These are phyloP conservation scores for Scleropages formosus DNA, from an alignment of 2,797 vertebrate genomes.

Conservation along the genomic window DNA sequence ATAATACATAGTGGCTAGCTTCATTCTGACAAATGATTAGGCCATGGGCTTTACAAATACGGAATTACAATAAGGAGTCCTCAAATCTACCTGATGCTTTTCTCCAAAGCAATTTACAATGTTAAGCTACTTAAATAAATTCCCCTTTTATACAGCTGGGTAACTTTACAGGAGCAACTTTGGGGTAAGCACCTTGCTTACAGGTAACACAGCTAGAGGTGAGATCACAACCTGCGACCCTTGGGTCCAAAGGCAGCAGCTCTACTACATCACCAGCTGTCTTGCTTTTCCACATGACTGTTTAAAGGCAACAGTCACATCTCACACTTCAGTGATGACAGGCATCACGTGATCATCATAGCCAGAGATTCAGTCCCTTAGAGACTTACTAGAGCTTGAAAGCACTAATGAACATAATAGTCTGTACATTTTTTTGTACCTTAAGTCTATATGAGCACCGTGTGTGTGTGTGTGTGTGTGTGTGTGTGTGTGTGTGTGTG, in stretches of 20 bases:
- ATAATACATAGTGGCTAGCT: neutral
- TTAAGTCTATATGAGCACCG: neutral
- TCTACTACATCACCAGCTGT: too few relatives aligned
- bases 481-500: conserved; percentile 2
- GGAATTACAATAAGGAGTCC: neutral
- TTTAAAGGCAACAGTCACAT: conserved; percentile 19
- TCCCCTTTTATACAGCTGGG: too few relatives aligned
- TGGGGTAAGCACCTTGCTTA: too few relatives aligned
- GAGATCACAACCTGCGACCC: too few relatives aligned
- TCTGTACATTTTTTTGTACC: neutral
- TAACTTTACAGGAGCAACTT: too few relatives aligned
- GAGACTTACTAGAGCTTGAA: conserved; percentile 12
- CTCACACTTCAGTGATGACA: neutral
- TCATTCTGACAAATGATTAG: neutral
- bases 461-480: neutral
- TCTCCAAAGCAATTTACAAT: too few relatives aligned
- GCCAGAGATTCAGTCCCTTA: neutral
- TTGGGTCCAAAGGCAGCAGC: too few relatives aligned
- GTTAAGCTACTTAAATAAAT: too few relatives aligned
- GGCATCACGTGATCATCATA: conserved; percentile 21
- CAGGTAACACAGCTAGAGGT: too few relatives aligned
- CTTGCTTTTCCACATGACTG: neutral
- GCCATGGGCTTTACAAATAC: neutral
- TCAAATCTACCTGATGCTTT: too few relatives aligned
- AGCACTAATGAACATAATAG: neutral